A percentile compares a stretch with the other conserved stretches of the same genome.
Evolutionary conservation across 2,888 invertebrate genomes (phyloP).

Genomic region (Parapristionchus giblindavisi): DNA sequence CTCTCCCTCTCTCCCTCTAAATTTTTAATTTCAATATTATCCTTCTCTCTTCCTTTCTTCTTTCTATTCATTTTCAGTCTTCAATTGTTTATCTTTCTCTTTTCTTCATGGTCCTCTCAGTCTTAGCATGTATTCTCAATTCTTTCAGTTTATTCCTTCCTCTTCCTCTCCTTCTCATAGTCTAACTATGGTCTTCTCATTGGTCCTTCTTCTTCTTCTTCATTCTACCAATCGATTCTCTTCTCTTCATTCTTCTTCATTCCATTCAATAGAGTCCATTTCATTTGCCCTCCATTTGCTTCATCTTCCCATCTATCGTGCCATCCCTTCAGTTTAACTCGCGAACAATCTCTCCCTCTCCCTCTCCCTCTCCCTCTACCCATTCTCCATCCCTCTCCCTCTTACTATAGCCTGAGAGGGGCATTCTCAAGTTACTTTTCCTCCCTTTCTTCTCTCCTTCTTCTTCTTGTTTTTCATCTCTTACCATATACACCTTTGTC

Average conservation of each 20-base stretch:
- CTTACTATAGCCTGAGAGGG: neutral
- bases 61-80: no score
- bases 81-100: no score
- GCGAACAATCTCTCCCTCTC: conserved; percentile 12
- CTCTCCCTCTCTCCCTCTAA: conserved; percentile 5
- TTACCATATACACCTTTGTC: neutral
- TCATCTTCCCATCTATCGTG: conserved; percentile 8
- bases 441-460: conserved; percentile 1
- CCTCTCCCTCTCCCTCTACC: neutral
- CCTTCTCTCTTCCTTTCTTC: conserved; percentile 6
- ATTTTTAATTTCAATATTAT: no score
- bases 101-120: no score
- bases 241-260: no score
- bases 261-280: conserved; percentile 24
- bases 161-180: no score
- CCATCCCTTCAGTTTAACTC: neutral
- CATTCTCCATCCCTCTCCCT: neutral
- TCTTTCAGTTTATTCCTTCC: no score
- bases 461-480: neutral
- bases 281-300: conserved; percentile 6
- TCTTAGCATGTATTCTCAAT: no score
- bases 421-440: conserved; percentile 30
- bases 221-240: conserved; percentile 30
- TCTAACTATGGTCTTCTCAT: no score
- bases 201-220: no score